phyloP scores from a whole-genome alignment of 2,797 vertebrate species.

The Paguma larvata region DNA sequence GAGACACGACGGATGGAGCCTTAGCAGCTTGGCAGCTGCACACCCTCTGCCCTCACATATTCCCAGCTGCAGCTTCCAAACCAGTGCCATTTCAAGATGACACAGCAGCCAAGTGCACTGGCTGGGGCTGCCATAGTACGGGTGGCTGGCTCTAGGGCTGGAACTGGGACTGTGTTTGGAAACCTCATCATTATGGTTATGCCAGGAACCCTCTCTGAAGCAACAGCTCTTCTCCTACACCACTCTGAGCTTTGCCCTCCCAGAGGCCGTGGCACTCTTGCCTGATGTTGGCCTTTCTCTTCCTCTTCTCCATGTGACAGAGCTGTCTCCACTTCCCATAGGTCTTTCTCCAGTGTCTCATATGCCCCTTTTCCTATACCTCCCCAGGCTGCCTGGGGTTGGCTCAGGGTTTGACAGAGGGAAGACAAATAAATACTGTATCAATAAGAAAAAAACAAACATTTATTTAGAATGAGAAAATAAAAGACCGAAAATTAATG shows the following conservation, averaged over 20 bases:
- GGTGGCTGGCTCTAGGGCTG: background rate
- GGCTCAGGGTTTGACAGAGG: background rate
- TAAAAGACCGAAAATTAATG: background rate
- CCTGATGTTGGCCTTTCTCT: background rate
- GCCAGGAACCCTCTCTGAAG: background rate
- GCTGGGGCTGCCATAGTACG: background rate
- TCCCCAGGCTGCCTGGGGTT: background rate
- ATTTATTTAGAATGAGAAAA: conserved; percentile 16
- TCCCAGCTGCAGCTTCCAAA: background rate
- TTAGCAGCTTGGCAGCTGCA: background rate
- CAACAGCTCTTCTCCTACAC: background rate
- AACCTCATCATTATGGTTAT: background rate
- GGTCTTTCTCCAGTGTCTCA: background rate
- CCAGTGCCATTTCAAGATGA: background rate
- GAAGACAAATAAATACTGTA: background rate
- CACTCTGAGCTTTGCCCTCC: background rate
- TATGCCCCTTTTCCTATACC: background rate
- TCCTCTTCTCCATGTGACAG: background rate
- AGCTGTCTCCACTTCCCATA: background rate
- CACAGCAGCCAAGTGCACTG: background rate
- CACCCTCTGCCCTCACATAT: background rate
- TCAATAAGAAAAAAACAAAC: background rate
- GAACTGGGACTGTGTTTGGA: background rate
- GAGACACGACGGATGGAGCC: background rate
- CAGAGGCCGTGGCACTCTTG: background rate